Evolutionary conservation across 92 coral and sea anemone genomes (phyloP).

Genomic region (Pocillopora grandis): DNA sequence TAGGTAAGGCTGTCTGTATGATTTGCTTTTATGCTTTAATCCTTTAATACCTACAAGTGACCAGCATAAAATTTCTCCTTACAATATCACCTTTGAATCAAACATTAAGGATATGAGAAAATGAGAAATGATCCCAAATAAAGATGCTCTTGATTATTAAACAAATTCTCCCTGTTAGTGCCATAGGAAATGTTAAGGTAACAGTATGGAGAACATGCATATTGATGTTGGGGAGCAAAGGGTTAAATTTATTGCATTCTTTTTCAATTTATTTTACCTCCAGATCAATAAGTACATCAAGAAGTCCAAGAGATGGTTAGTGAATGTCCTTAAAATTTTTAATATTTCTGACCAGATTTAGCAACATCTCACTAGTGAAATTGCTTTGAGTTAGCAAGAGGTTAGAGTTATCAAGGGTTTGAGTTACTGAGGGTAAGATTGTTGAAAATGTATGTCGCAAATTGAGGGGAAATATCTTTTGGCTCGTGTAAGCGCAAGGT

Average conservation of each 20-base stretch:
- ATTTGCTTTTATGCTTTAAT: background rate
- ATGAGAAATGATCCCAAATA: no score
- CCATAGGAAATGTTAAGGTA: no score
- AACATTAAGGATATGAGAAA: no score
- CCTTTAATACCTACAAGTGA: no score
- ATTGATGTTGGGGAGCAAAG: no score
- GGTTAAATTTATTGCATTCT: background rate
- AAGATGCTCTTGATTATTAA: no score
- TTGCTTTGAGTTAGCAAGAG: background rate
- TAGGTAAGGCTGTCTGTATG: conserved; percentile 36
- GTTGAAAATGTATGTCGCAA: background rate
- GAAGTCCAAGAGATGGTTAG: conserved; percentile 72
- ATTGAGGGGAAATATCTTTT: background rate
- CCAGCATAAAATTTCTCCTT: no score
- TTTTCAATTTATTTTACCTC: conserved; percentile 1
- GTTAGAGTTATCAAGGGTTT: no score
- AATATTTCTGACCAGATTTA: background rate
- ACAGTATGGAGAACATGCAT: no score
- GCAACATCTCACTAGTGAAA: background rate
- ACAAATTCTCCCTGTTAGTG: no score
- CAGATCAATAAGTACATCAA: conserved; percentile 44
- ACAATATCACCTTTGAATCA: no score
- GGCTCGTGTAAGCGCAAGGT: background rate
- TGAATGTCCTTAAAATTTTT: background rate
- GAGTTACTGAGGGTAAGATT: background rate